Conservation (phyloP, 2,797 vertebrate genomes). For the Pipistrellus pygmaeus region DNA sequence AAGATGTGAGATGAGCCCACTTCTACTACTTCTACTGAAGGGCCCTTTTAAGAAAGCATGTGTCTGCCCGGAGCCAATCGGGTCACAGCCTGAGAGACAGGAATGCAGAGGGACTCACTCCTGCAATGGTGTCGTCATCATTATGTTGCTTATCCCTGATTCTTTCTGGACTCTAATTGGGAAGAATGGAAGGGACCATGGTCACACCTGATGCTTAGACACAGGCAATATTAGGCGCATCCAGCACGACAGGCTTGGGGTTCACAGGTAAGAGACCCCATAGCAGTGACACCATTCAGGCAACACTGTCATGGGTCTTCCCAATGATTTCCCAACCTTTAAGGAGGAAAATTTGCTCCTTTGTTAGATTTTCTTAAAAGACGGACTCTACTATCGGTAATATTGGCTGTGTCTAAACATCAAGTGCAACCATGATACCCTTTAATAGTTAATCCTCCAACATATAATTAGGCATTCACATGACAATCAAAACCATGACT, state of each 20-base stretch:
- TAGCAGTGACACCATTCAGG: neutral
- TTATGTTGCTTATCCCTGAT: neutral
- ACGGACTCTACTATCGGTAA: slow-evolving; percentile 80
- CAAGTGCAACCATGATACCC: slow-evolving; percentile 83
- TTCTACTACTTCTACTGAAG: neutral
- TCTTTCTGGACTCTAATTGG: neutral
- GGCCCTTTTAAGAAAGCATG: neutral
- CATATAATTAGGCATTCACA: slow-evolving; percentile 95
- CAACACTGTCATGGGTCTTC: neutral
- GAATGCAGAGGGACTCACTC: neutral
- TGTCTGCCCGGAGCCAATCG: neutral
- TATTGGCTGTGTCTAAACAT: slow-evolving; percentile 85
- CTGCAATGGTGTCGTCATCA: neutral
- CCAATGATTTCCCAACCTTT: neutral
- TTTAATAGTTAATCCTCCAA: slow-evolving; percentile 91
- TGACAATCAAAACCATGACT: slow-evolving; percentile 96
- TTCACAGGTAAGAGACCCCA: neutral
- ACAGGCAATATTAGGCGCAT: neutral
- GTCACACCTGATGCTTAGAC: neutral
- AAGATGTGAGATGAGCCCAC: neutral
- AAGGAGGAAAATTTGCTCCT: slow-evolving; percentile 76
- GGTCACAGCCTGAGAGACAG: neutral
- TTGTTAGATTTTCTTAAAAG: slow-evolving; percentile 74
- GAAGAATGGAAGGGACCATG: neutral
- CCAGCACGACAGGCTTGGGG: too few relatives aligned